phyloP scores from a whole-genome alignment of 2,888 invertebrate species.

The Silvanus unidentatus region DNA sequence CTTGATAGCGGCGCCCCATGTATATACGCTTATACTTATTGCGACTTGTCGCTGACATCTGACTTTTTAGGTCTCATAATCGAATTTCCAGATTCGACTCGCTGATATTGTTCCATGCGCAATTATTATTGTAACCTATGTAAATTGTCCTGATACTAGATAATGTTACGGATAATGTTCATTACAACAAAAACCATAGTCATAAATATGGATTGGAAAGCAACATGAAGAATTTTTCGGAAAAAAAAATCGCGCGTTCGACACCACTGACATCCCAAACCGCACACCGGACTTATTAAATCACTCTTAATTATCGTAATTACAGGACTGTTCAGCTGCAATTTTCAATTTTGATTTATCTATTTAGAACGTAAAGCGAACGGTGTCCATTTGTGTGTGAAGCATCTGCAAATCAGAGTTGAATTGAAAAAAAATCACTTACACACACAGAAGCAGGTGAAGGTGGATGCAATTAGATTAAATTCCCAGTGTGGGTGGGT shows the following conservation, averaged over 20 bases:
- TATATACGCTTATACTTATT: neutral
- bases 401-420: neutral
- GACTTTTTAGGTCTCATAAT: constrained; percentile 26
- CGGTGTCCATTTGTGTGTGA: neutral
- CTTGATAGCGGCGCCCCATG: constrained; percentile 27
- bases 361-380: too few species aligned
- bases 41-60: constrained; percentile 28
- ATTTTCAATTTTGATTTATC: too few species aligned
- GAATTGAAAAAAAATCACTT: neutral
- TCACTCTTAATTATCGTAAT: too few species aligned
- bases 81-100: constrained; percentile 29
- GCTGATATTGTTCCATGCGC: constrained; percentile 20
- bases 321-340: too few species aligned
- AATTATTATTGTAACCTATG: constrained; percentile 20
- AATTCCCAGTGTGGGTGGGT: constrained; percentile 36
- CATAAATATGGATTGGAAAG: too few species aligned
- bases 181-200: too few species aligned
- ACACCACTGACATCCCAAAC: too few species aligned
- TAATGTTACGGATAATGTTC: neutral
- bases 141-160: constrained; percentile 10
- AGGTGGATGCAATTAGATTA: constrained; percentile 17
- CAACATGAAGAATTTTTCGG: too few species aligned
- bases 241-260: too few species aligned
- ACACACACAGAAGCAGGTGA: neutral
- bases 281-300: too few species aligned